Percentiles rank a stretch among this genome's conserved stretches.
These are phyloP conservation scores for Todiramphus saurophagus DNA, from an alignment of 2,113 vertebrate genomes.

Conservation along the genomic window DNA sequence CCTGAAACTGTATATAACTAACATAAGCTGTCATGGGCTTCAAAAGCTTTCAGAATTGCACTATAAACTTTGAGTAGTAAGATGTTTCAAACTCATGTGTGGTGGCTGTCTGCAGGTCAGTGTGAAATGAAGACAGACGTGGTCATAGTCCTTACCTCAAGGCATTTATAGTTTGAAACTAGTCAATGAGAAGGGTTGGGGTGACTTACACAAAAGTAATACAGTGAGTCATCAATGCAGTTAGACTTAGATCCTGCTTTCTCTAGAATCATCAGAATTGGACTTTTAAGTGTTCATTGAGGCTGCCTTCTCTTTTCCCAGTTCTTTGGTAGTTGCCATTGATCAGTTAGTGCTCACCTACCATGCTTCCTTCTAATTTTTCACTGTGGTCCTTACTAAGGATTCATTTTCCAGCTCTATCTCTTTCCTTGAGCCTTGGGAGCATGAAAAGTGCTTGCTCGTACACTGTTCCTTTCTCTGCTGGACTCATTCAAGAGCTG, in stretches of 20 bases:
- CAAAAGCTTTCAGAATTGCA: not conserved
- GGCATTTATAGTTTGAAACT: not conserved
- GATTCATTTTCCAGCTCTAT: not conserved
- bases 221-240: not conserved
- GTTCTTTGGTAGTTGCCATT: fast-evolving
- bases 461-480: not conserved
- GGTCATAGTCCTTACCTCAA: not conserved
- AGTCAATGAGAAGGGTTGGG: not conserved
- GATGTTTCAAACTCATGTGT: not conserved
- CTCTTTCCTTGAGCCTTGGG: not conserved
- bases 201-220: not conserved
- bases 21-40: not conserved
- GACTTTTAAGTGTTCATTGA: not conserved
- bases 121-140: not conserved
- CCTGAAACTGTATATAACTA: too few species aligned
- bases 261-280: not conserved
- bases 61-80: not conserved
- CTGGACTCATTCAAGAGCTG: not conserved
- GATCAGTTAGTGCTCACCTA: not conserved
- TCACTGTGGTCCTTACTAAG: not conserved
- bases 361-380: not conserved
- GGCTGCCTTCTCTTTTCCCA: not conserved
- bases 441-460: not conserved
- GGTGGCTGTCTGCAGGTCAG: not conserved
- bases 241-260: not conserved